Percentiles rank a stretch among this genome's conserved stretches.
Conservation (phyloP, 2,888 invertebrate species). For the Autographa gamma region DNA sequence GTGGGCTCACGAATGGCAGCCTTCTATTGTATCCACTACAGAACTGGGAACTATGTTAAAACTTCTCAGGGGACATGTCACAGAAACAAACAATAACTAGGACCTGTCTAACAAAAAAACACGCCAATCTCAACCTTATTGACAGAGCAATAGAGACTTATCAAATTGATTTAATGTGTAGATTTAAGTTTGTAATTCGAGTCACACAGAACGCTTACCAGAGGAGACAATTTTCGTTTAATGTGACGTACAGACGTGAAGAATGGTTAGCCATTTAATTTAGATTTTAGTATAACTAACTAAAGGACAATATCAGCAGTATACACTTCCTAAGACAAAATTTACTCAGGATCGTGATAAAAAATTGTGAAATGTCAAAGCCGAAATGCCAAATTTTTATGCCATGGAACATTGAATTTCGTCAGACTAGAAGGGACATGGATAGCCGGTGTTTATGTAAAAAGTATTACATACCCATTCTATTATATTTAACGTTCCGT, state of each 20-base stretch:
- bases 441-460: no score
- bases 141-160: neutral
- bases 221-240: slow-evolving; percentile 29
- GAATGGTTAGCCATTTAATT: no score
- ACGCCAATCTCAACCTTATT: slow-evolving; percentile 22
- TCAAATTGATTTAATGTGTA: neutral
- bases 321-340: no score
- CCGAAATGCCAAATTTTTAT: no score
- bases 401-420: no score
- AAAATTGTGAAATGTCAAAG: no score
- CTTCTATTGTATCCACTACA: slow-evolving; percentile 45
- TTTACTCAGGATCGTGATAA: no score
- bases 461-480: no score
- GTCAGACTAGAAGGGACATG: no score
- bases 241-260: slow-evolving; percentile 21
- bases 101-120: neutral
- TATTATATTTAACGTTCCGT: no score
- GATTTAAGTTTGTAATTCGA: slow-evolving; percentile 25
- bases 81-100: slow-evolving; percentile 20
- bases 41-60: slow-evolving; percentile 53
- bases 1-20: slow-evolving; percentile 30
- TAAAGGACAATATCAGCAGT: no score
- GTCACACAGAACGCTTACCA: slow-evolving; percentile 43
- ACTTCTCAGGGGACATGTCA: slow-evolving; percentile 52
- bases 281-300: no score